Evolutionary conservation across 2,797 vertebrate genomes (phyloP), one percentile per base, ranked within the genome.

Genomic region (Pampus argenteus): DNA sequence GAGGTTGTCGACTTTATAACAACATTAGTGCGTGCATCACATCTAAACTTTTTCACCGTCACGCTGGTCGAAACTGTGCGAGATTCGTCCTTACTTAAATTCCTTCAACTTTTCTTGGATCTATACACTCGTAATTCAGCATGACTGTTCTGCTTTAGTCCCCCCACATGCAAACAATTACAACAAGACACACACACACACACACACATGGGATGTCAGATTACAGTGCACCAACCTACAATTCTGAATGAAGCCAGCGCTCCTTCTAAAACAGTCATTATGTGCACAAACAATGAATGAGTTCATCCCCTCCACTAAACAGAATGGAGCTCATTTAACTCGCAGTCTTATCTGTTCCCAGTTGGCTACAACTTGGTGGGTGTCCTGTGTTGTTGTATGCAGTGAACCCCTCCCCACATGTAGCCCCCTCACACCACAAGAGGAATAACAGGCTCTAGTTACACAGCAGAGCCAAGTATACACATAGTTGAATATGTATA

Each of bases 221-320:
- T 88, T 86, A 83, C 81, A 84, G 83, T 34, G 66, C 56, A 9
- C 55, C 56, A 86, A 71, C 85, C 83, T 88, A 3, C 59, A 85
- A 86, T 88, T 82, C 5, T 15, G 31, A 69, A 18, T 42, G 34
- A 61, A 18, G 57, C 20, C 0, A 6, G 50, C 22, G 50, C 22
- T 44, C 25, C 72, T 69, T 69, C 36, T 81, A 72, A 89, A 90
- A 87, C 80, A 90, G 67, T 90, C 51, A 90, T 91, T 88, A 89
- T 6, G 20, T n/a, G 13, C 44, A 31, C 65, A 73, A 76, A 86
- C 86, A 82, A 87, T 76, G n/a, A 58, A 15, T 78, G 61, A 73
- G 64, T 73, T 78, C 52, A 69, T 74, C 61, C 65, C 28, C 22
- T 28, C 51, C 34, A 17, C 60, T 23, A 1, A 1, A 44, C 51